Percentiles rank a stretch among this genome's conserved stretches.
phyloP scores from a whole-genome alignment of 2,113 vertebrate genomes.

The Pseudorectes ferrugineus region DNA sequence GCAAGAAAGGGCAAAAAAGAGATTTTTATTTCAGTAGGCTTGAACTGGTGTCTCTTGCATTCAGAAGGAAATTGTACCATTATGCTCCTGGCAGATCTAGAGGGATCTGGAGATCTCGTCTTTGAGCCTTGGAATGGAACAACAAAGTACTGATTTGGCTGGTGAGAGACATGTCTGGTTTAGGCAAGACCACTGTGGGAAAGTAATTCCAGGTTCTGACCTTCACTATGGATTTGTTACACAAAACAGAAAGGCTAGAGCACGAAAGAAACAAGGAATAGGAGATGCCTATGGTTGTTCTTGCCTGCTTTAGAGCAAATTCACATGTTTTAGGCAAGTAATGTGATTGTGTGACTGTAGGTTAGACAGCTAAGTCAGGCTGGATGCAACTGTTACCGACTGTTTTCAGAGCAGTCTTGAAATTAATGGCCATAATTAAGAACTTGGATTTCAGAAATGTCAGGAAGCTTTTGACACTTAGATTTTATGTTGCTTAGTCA shows the following conservation, averaged over 20 bases:
- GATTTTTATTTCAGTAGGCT: background rate
- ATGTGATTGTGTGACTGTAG: background rate
- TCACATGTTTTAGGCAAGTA: background rate
- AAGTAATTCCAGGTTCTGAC: background rate
- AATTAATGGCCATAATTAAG: background rate
- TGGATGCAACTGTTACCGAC: background rate
- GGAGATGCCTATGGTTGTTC: background rate
- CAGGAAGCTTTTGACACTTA: background rate
- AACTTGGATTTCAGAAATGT: background rate
- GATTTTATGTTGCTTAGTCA: background rate
- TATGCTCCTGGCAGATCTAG: background rate
- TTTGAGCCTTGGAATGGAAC: background rate
- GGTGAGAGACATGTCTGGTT: background rate
- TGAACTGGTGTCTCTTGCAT: background rate
- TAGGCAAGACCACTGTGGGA: accelerated
- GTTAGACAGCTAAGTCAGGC: background rate
- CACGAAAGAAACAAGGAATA: accelerated
- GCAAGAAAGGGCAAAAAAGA: background rate
- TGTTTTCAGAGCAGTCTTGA: background rate
- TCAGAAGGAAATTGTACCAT: background rate
- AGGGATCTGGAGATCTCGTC: background rate
- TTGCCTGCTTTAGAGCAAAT: background rate
- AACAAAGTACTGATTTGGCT: background rate
- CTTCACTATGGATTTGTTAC: background rate
- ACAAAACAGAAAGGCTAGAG: background rate